A percentile compares a stretch with the other conserved stretches of the same genome.
These are phyloP conservation scores for Neodiprion pinetum DNA, from an alignment of 1,140 invertebrate genomes.

Conservation along the genomic window DNA sequence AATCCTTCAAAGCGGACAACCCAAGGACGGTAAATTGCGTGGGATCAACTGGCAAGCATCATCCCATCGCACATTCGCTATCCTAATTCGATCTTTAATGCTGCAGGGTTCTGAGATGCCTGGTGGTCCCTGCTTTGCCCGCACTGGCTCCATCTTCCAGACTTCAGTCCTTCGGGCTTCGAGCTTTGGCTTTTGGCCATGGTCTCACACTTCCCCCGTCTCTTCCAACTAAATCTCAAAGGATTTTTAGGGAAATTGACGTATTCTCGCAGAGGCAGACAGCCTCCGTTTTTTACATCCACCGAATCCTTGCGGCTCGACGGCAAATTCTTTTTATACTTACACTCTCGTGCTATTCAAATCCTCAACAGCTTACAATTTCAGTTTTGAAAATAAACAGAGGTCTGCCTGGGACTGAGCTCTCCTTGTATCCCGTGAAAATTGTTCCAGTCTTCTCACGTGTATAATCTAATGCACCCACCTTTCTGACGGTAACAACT, in stretches of 20 bases:
- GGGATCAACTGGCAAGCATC: neutral
- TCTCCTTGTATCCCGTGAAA: neutral
- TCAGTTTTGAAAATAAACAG: neutral
- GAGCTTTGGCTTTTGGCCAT: neutral
- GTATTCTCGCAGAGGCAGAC: conserved; percentile 1
- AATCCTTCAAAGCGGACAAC: neutral
- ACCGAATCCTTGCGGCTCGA: neutral
- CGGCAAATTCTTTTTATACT: neutral
- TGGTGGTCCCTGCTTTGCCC: neutral
- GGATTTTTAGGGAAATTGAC: neutral
- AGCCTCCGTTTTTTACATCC: neutral
- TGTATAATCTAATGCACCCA: too few relatives aligned
- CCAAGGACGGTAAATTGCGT: neutral
- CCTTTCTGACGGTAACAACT: too few relatives aligned
- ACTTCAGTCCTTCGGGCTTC: neutral
- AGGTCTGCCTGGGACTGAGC: neutral
- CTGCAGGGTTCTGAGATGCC: neutral
- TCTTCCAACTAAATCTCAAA: neutral
- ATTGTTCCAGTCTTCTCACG: too few relatives aligned
- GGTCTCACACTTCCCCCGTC: neutral
- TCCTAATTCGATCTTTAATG: conserved; percentile 2
- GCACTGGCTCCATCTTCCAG: neutral
- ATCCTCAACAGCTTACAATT: neutral
- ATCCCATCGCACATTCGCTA: neutral
- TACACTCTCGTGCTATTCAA: neutral